A percentile compares a stretch with the other conserved stretches of the same genome.
Conservation (phyloP, 2,113 vertebrate genomes). For the Isichthys henryi region DNA sequence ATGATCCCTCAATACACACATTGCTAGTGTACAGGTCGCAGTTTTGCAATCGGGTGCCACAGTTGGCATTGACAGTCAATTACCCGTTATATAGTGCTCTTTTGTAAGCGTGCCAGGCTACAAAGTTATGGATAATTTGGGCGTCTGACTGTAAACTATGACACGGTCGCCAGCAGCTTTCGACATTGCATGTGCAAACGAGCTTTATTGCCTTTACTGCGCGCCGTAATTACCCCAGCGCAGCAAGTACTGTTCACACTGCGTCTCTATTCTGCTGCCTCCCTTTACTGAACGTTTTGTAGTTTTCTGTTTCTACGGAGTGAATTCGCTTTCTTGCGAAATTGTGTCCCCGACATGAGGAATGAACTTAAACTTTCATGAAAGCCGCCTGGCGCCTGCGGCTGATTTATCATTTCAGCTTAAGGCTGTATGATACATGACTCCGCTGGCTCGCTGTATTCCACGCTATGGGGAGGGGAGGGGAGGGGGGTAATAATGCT, state of each 20-base stretch:
- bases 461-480: not conserved
- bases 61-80: not conserved
- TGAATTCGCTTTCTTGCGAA: not conserved
- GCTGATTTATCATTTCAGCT: not conserved
- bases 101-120: not conserved
- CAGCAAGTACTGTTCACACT: not conserved
- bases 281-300: not conserved
- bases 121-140: not conserved
- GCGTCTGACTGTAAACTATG: not conserved
- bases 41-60: not conserved
- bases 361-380: slow-evolving; percentile 1
- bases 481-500: not conserved
- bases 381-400: not conserved
- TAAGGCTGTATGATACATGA: not conserved
- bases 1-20: not conserved
- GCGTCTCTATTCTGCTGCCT: not conserved
- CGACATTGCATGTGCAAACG: not conserved
- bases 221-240: not conserved
- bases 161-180: not conserved
- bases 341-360: not conserved
- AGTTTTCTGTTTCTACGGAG: not conserved
- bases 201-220: not conserved
- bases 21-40: not conserved
- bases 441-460: not conserved
- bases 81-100: not conserved